A percentile compares a stretch with the other conserved stretches of the same genome.
Evolutionary conservation across 2,113 vertebrate species (phyloP).

Genomic region (human): GRCh38 chr15:88068501-88069000

Average conservation of each 20-base stretch:
- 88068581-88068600: neutral
- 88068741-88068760: neutral
- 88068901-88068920: neutral
- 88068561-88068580: neutral
- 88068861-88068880: neutral
- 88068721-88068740: neutral
- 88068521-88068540: neutral
- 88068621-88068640: neutral
- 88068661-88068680: neutral
- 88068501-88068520: neutral
- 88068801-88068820: rapidly evolving
- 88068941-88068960: neutral
- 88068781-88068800: rapidly evolving
- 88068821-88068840: neutral
- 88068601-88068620: neutral
- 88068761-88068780: neutral
- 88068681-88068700: too few relatives aligned
- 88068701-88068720: neutral
- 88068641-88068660: neutral
- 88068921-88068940: neutral
- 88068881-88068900: neutral
- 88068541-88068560: neutral
- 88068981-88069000: neutral
- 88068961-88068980: neutral
- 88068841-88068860: neutral